Evolutionary conservation across 2,113 vertebrate genomes (phyloP), one percentile per base, ranked within the genome.

Genomic region (Sinocyclocheilus anshuiensis): DNA sequence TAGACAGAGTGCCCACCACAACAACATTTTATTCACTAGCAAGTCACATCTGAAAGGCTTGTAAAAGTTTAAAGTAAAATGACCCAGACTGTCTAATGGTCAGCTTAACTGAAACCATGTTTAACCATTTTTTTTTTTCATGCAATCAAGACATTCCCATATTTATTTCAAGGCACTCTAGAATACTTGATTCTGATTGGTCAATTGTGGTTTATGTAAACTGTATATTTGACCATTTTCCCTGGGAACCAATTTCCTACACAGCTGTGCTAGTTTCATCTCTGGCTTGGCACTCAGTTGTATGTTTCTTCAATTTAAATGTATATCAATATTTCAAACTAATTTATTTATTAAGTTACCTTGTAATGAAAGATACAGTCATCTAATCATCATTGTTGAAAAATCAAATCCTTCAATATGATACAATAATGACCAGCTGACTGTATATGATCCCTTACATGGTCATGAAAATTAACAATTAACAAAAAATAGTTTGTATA

Each of bases 41-140:
- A n/a, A 67, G 39, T 24, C 24, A 18, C 9, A 29, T 61, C 24
- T 57, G 6, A 61, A 50, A n/a, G 22, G 13, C 45, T 57, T 81
- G 15, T 61, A 48, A 36, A 84, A 26, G 18, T 0, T 20, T 2
- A 55, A n/a, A 87, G 48, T 20, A 13, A 59, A 72, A 12, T 9
- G 39, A 88, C 6, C 20, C 4, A 26, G 55, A 48, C n/a, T 67
- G 83, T 71, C 36, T 72, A 71, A 50, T 67, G 18, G 55, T 81
- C 42, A 67, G 42, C 15, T 42, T n/a, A 77, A 85, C 33, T 82
- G 18, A 85, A 88, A 76, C 20, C 26, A 85, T 13, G 6, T 22
- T 15, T 78, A 77, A 69, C 39, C 13, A 15, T 65, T 74, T 33
- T 45, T 45, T n/a, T 36, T 36, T 63, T 79, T 75, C 7, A n/a